A percentile compares a stretch with the other conserved stretches of the same genome.
phyloP scores from a whole-genome alignment of 2,797 vertebrate genomes.

The Siniperca scherzeri region DNA sequence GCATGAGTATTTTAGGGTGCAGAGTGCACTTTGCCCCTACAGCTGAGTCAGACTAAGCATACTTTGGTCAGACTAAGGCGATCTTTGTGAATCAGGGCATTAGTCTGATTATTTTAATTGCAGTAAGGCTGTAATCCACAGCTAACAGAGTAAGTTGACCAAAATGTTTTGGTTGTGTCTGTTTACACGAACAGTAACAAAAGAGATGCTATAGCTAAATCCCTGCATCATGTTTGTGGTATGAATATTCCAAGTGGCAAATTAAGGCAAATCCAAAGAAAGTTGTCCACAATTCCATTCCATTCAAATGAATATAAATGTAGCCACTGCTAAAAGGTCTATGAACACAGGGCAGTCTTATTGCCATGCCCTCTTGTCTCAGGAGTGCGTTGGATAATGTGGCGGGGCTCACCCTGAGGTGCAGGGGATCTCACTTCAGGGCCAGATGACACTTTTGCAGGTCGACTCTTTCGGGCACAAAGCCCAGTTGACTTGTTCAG shows the following conservation, averaged over 20 bases:
- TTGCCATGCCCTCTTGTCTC: slow-evolving; percentile 51
- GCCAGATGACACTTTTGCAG: slow-evolving; percentile 55
- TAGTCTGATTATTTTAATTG: slow-evolving; percentile 8
- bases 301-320: neutral
- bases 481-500: slow-evolving; percentile 66
- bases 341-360: neutral
- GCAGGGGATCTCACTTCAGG: slow-evolving; percentile 47
- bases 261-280: neutral
- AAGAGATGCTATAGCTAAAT: neutral
- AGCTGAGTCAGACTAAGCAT: neutral
- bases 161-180: neutral
- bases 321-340: slow-evolving; percentile 10
- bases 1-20: neutral
- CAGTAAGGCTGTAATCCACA: neutral
- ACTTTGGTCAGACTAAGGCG: neutral
- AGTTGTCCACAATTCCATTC: neutral
- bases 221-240: neutral
- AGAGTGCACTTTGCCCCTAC: neutral
- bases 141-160: neutral
- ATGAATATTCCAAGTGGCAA: neutral
- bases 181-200: neutral
- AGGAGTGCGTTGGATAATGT: slow-evolving; percentile 61
- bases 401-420: slow-evolving; percentile 52
- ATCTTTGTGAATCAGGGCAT: neutral
- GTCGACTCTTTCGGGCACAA: slow-evolving; percentile 61